A percentile compares a stretch with the other conserved stretches of the same genome.
phyloP scores from a whole-genome alignment of 2,797 vertebrate species.

The Salmo trutta region DNA sequence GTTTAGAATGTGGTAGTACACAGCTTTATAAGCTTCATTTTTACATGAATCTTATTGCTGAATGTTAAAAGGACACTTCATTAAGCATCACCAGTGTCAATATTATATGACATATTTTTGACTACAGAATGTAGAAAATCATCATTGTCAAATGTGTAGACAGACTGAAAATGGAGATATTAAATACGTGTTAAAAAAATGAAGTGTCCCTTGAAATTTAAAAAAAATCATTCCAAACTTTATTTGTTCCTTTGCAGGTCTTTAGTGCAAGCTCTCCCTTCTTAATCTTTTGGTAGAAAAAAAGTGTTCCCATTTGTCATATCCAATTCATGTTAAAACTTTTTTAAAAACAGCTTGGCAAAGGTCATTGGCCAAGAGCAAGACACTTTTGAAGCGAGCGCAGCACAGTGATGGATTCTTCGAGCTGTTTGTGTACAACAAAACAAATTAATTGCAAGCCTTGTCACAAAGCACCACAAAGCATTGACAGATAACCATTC shows the following conservation, averaged over 20 bases:
- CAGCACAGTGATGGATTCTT: background rate
- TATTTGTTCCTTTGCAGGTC: background rate
- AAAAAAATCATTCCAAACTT: background rate
- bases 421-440: constrained; percentile 1
- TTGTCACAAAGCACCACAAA: background rate
- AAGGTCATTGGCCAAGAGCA: constrained; percentile 14
- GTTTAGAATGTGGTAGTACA: background rate
- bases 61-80: background rate
- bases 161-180: background rate
- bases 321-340: constrained; percentile 16
- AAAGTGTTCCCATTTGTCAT: background rate
- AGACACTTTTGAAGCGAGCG: background rate
- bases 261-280: background rate
- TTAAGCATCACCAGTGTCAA: too few relatives aligned
- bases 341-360: constrained; percentile 14
- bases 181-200: background rate
- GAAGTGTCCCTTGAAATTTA: background rate
- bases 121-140: background rate
- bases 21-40: background rate
- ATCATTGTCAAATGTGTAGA: background rate
- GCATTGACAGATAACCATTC: background rate
- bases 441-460: background rate
- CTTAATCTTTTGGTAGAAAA: background rate
- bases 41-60: background rate
- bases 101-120: background rate